These are phyloP conservation scores for Grapholita molesta DNA, from an alignment of 1,140 invertebrate species.

Conservation along the genomic window DNA sequence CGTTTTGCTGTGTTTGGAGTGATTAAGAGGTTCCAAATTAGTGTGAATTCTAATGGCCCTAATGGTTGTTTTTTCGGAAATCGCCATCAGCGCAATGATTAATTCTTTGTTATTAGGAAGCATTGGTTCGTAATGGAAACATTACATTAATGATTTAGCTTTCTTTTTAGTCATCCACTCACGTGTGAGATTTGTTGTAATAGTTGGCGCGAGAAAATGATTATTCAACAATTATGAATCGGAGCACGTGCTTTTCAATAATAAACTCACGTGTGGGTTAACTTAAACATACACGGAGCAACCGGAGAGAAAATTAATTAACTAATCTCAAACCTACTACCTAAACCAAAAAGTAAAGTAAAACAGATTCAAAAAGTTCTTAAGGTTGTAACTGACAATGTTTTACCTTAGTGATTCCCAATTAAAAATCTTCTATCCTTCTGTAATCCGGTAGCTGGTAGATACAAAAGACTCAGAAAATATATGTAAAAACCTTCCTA, in stretches of 20 bases:
- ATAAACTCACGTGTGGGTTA: slow-evolving; percentile 29
- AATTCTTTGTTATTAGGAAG: neutral
- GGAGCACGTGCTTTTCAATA: slow-evolving; percentile 26
- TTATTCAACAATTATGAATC: slow-evolving; percentile 16
- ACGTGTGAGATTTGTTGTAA: slow-evolving; percentile 20
- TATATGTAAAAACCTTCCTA: neutral
- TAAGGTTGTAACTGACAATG: too few relatives aligned
- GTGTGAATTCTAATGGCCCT: neutral
- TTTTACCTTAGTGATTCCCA: too few relatives aligned
- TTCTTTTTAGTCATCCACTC: slow-evolving; percentile 9
- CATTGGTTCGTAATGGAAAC: neutral
- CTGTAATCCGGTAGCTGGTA: too few relatives aligned
- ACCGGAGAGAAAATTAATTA: neutral
- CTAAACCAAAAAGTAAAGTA: neutral
- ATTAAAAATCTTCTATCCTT: too few relatives aligned
- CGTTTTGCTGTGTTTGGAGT: slow-evolving; percentile 20
- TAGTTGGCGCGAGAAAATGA: slow-evolving; percentile 4
- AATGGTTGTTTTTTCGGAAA: neutral
- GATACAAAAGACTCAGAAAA: too few relatives aligned
- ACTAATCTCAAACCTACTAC: too few relatives aligned
- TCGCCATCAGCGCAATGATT: neutral
- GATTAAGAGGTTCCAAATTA: neutral
- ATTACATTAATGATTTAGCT: slow-evolving; percentile 1
- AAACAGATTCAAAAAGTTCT: slow-evolving; percentile 14
- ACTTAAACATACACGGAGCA: slow-evolving; percentile 19